Conservation (phyloP, 2,888 invertebrate genomes). For the Gisinianus flammeolus region DNA sequence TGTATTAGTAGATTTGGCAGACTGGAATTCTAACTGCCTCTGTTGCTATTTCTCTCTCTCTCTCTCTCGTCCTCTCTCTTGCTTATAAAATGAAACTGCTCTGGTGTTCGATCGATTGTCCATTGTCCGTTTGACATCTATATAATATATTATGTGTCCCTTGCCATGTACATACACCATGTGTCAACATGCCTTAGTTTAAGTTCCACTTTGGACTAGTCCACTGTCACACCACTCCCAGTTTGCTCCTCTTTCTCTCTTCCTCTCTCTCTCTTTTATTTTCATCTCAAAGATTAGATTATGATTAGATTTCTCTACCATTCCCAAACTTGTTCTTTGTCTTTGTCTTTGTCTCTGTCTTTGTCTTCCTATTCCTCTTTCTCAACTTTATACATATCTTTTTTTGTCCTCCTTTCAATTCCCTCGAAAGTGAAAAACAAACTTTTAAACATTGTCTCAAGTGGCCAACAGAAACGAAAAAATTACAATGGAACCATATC, state of each 20-base stretch:
- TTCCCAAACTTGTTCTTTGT: neutral
- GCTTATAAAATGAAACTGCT: neutral
- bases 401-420: neutral
- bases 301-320: conserved; percentile 5
- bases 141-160: neutral
- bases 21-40: neutral
- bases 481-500: too few relatives aligned
- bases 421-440: neutral
- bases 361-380: neutral
- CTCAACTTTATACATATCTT: neutral
- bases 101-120: neutral
- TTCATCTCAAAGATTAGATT: neutral
- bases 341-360: neutral
- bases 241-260: neutral
- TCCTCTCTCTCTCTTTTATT: neutral
- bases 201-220: conserved; percentile 3
- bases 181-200: neutral
- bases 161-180: neutral
- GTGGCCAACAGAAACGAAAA: too few relatives aligned
- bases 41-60: neutral
- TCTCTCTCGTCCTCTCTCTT: neutral
- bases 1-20: neutral
- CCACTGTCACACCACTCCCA: neutral
- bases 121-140: neutral
- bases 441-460: too few relatives aligned